Evolutionary conservation across 2,888 invertebrate species (phyloP), one percentile per base, ranked within the genome.

Genomic region (Eupithecia abbreviata): DNA sequence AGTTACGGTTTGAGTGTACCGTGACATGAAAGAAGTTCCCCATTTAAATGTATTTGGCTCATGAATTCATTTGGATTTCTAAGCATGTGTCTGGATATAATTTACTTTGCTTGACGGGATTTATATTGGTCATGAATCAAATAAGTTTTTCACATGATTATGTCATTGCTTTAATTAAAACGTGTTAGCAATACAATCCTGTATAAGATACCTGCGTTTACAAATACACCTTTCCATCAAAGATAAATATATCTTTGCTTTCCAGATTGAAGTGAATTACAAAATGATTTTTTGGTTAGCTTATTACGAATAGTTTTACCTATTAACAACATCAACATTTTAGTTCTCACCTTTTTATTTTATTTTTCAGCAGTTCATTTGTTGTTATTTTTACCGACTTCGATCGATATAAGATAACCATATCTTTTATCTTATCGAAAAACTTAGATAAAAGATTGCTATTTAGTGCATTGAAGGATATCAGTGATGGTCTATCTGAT

Each of bases 401-500:
- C 47, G 18, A 47, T 10, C 47, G 4, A 47, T 47, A 10, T 41
- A 42, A 41, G 42, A 13, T 42, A 42, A 47, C 47, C 45, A 2
- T 43, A 67, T 68, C 47, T n/a, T n/a, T 45, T 68, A 47, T 68
- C 69, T 69, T 66, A 45, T 47, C 69, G 69, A 69, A 12, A n/a
- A 18, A 18, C 18, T 49, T 2, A 6, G 45, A 68, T 68, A 68
- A n/a, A 15, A 45, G 10, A 15, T 49, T 68, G 47, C 69, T 45
- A 13, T 69, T 69, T 45, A 30, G 47, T 71, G 69, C 73, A 77
- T 75, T 72, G 62, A 41, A 45, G 30, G 30, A 42, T 58, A 58
- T 77, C 71, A 65, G 18, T 75, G 74, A 80, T 77, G 75, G 72
- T 45, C 58, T 76, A 78, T 78, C 75, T 68, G 65, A n/a, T 42